phyloP scores from a whole-genome alignment of 2,797 vertebrate genomes.

The Myoxocephalus aenaeus region DNA sequence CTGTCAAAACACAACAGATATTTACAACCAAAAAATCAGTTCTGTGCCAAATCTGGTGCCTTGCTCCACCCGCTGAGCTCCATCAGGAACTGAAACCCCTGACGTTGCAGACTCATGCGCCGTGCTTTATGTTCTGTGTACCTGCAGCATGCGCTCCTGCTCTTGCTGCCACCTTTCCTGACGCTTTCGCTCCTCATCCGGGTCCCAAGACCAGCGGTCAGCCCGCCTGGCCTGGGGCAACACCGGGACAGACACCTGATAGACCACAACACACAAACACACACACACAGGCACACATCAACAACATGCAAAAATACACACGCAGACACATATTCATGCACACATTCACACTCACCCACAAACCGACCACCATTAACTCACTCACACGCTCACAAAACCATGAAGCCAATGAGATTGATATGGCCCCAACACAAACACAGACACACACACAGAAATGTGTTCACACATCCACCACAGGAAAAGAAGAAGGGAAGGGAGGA shows the following conservation, averaged over 20 bases:
- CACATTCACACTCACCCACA: not conserved
- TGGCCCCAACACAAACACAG: conserved; percentile 19
- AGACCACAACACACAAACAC: conserved; percentile 53
- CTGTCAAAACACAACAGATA: not conserved
- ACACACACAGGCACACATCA: conserved; percentile 13
- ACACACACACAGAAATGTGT: conserved; percentile 40
- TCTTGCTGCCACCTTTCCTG: conserved; percentile 98
- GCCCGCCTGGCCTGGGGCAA: conserved; percentile 86
- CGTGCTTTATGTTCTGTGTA: conserved; percentile 76
- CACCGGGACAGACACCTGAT: conserved; percentile 81
- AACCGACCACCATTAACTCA: not conserved
- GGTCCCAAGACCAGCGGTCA: conserved; percentile 95
- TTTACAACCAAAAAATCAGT: not conserved
- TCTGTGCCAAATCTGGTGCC: not conserved
- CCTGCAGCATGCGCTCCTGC: conserved; percentile 96
- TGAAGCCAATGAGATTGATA: conserved; percentile 3
- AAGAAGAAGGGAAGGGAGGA: conserved; percentile 69
- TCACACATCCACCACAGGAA: conserved; percentile 70
- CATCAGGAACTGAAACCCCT: not conserved
- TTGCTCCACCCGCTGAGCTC: conserved; percentile 5
- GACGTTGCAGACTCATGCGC: conserved; percentile 46
- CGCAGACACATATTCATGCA: not conserved
- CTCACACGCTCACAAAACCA: not conserved
- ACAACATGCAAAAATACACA: conserved; percentile 45
- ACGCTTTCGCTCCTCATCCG: conserved; percentile 95